Percentiles rank a stretch among this genome's conserved stretches.
Evolutionary conservation across 2,888 invertebrate genomes (phyloP).

Genomic region (Microplitis deprimator): DNA sequence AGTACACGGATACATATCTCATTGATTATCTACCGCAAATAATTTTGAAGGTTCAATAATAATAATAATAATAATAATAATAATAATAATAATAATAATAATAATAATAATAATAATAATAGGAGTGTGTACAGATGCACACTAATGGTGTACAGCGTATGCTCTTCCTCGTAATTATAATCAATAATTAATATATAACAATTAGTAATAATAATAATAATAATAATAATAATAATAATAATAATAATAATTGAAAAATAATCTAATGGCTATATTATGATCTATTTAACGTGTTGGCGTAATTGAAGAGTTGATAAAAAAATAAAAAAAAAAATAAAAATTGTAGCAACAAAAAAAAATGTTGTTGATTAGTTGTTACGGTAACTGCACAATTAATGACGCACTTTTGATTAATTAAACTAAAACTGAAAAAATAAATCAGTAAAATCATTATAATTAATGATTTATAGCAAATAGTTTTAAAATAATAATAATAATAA

Average conservation of each 20-base stretch:
- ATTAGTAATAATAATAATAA: too few relatives aligned
- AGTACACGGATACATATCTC: constrained; percentile 44
- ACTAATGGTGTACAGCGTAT: constrained; percentile 9
- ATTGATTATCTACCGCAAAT: constrained; percentile 40
- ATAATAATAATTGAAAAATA: background rate
- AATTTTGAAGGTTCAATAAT: constrained; percentile 26
- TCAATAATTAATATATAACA: background rate
- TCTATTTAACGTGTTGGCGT: constrained; percentile 26
- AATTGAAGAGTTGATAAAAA: constrained; percentile 9
- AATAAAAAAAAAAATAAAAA: constrained; percentile 20
- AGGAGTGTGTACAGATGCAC: constrained; percentile 25
- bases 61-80: constrained; percentile 24
- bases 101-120: background rate
- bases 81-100: constrained; percentile 18
- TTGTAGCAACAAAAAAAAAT: constrained; percentile 27
- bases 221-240: too few relatives aligned
- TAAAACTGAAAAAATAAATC: constrained; percentile 20
- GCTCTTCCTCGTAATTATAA: constrained; percentile 36
- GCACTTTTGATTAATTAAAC: constrained; percentile 32
- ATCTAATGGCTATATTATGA: constrained; percentile 26
- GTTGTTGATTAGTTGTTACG: constrained; percentile 40
- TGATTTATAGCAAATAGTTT: constrained; percentile 26
- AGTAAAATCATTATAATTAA: constrained; percentile 6
- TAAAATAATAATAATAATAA: constrained; percentile 10
- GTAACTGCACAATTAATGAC: constrained; percentile 40